Conservation (phyloP, 2,888 invertebrate genomes). For the Gisinianus flammeolus region DNA sequence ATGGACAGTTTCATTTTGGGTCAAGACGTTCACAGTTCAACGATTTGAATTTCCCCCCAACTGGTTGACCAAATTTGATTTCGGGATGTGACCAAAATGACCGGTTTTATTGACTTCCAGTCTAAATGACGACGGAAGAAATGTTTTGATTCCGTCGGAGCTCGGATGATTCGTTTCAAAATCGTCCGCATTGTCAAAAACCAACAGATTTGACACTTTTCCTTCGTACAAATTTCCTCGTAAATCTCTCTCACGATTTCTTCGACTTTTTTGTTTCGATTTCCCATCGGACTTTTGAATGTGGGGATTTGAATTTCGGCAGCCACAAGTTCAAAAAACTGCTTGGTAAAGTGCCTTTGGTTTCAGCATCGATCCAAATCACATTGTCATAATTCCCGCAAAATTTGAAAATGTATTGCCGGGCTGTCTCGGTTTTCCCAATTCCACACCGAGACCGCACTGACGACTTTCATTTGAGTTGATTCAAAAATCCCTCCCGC, state of each 20-base stretch:
- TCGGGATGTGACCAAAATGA: neutral
- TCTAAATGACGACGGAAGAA: too few relatives aligned
- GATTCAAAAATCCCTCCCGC: neutral
- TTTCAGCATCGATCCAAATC: neutral
- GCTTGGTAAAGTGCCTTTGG: neutral
- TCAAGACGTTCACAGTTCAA: neutral
- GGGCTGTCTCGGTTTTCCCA: neutral
- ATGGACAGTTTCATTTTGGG: neutral
- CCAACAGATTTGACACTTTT: neutral
- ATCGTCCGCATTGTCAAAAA: neutral
- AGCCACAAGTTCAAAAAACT: neutral
- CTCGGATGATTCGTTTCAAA: neutral
- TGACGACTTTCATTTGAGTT: neutral
- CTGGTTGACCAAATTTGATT: neutral
- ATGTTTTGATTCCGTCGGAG: too few relatives aligned
- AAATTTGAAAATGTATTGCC: neutral
- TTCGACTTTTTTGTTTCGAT: neutral
- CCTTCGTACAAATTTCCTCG: neutral
- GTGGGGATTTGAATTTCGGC: neutral
- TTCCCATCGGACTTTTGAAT: neutral
- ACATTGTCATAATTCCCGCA: neutral
- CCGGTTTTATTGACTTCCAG: neutral
- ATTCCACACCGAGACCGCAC: too few relatives aligned
- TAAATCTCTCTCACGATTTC: neutral
- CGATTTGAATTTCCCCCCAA: neutral